A percentile compares a stretch with the other conserved stretches of the same genome.
These are phyloP conservation scores for Pristionchus maxplancki DNA, from an alignment of 2,888 invertebrate species.

Conservation along the genomic window DNA sequence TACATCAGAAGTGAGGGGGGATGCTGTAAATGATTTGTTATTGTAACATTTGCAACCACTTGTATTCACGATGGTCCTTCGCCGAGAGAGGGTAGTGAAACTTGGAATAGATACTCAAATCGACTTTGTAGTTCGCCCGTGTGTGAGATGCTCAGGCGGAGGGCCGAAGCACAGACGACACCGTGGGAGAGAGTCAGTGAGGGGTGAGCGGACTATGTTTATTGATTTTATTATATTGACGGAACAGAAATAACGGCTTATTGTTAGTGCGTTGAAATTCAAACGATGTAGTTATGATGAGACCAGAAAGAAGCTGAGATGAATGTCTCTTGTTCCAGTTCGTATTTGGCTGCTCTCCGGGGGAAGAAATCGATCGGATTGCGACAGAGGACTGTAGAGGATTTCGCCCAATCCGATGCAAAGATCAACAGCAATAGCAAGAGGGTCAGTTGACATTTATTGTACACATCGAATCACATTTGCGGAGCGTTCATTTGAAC, in stretches of 20 bases:
- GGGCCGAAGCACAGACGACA: background rate
- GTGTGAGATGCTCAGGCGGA: conserved; percentile 21
- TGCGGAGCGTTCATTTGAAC: too few relatives aligned
- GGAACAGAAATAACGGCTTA: too few relatives aligned
- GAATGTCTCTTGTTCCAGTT: background rate
- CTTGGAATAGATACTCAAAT: too few relatives aligned
- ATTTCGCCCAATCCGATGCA: background rate
- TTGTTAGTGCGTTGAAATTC: background rate
- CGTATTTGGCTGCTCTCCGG: background rate
- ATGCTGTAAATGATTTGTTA: background rate
- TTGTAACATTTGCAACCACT: too few relatives aligned
- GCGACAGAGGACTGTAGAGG: background rate
- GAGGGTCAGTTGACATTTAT: too few relatives aligned
- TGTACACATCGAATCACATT: too few relatives aligned
- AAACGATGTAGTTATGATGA: background rate
- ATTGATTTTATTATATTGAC: too few relatives aligned
- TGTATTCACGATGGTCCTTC: background rate
- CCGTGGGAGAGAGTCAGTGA: background rate
- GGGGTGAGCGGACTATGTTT: background rate
- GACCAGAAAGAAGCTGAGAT: background rate
- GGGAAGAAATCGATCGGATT: conserved; percentile 31
- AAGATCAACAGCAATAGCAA: background rate
- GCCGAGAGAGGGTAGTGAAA: too few relatives aligned
- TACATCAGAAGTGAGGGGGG: background rate
- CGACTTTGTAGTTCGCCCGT: background rate